Percentiles rank a stretch among this genome's conserved stretches.
Conservation (phyloP, 2,888 invertebrate genomes). For the Hirudinaria manillensis region DNA sequence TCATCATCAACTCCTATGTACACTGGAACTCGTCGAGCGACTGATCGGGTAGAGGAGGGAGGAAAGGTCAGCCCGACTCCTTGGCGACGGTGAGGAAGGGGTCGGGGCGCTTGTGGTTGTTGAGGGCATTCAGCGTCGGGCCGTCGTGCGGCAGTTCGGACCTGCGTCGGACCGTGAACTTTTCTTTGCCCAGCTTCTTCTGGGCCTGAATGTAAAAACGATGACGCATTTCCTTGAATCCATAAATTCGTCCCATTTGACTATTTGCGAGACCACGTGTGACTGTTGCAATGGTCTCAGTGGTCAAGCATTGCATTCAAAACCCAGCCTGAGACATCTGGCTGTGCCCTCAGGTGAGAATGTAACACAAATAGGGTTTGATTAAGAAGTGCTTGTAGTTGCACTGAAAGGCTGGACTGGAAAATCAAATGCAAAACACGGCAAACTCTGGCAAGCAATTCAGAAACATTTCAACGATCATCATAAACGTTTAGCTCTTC, state of each 20-base stretch:
- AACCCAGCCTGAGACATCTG: background rate
- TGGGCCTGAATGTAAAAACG: slow-evolving; percentile 8
- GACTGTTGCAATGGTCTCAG: background rate
- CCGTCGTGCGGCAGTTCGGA: slow-evolving; percentile 90
- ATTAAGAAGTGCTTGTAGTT: too few relatives aligned
- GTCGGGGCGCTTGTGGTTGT: slow-evolving; percentile 82
- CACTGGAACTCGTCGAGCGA: background rate
- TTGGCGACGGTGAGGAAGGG: slow-evolving; percentile 35
- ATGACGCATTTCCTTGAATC: background rate
- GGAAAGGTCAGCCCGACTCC: slow-evolving; percentile 32
- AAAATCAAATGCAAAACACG: too few relatives aligned
- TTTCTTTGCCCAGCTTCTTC: slow-evolving; percentile 57
- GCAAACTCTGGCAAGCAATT: too few relatives aligned
- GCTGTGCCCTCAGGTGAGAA: background rate
- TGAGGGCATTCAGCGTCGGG: slow-evolving; percentile 80
- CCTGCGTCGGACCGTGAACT: slow-evolving; percentile 84
- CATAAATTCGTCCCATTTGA: too few relatives aligned
- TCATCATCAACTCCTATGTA: background rate
- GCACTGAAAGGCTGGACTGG: too few relatives aligned
- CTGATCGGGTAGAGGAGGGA: background rate
- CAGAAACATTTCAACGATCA: too few relatives aligned
- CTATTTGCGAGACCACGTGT: background rate
- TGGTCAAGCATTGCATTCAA: too few relatives aligned
- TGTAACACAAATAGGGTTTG: too few relatives aligned
- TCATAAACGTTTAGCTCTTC: too few relatives aligned